A percentile compares a stretch with the other conserved stretches of the same genome.
phyloP scores from a whole-genome alignment of 2,888 invertebrate genomes.

The Morinoia aosen region DNA sequence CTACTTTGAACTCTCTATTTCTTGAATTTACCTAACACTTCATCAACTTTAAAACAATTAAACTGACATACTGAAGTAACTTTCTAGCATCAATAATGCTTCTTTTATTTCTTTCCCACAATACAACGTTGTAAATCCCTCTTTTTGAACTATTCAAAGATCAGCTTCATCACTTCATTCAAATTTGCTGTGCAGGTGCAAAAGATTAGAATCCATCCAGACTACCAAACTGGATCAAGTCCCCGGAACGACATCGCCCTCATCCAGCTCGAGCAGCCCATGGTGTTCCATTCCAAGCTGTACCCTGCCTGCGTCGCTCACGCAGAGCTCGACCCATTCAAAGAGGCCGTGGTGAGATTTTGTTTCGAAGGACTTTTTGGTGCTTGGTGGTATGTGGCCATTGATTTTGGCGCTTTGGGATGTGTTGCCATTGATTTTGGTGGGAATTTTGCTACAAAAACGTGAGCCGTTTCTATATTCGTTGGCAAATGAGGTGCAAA shows the following conservation, averaged over 20 bases:
- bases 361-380: background rate
- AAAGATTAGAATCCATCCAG: slow-evolving; percentile 24
- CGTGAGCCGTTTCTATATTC: too few relatives aligned
- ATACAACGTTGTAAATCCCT: too few relatives aligned
- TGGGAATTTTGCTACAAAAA: background rate
- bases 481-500: too few relatives aligned
- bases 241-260: slow-evolving; percentile 56
- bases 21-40: too few relatives aligned
- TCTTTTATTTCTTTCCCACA: too few relatives aligned
- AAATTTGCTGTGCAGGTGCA: slow-evolving; percentile 26
- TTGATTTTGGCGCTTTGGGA: too few relatives aligned
- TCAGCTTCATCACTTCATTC: background rate
- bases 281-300: slow-evolving; percentile 15
- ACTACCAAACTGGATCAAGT: background rate
- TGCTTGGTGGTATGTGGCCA: too few relatives aligned
- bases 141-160: background rate
- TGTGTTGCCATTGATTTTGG: too few relatives aligned
- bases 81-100: too few relatives aligned
- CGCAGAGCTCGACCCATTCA: background rate
- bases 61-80: too few relatives aligned
- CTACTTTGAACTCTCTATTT: too few relatives aligned
- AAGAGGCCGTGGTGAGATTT: slow-evolving; percentile 51
- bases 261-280: background rate
- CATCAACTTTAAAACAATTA: too few relatives aligned
- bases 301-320: slow-evolving; percentile 55